Conservation (phyloP, 1,140 invertebrate genomes). For the Subanguina moxae region DNA sequence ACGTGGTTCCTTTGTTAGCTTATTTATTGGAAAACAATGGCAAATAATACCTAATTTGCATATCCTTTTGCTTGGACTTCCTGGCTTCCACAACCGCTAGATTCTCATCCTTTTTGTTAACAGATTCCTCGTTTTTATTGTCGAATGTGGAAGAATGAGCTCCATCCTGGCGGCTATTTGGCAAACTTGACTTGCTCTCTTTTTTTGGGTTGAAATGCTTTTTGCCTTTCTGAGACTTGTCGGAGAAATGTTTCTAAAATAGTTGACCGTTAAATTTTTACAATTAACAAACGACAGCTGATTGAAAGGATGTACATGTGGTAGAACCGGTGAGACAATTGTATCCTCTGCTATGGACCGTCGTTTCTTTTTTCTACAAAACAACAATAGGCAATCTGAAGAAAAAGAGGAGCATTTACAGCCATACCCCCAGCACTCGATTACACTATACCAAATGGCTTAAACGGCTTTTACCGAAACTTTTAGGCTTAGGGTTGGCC, state of each 20-base stretch:
- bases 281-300: too few relatives aligned
- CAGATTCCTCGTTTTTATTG: neutral
- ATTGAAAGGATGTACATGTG: too few relatives aligned
- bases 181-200: neutral
- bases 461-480: too few relatives aligned
- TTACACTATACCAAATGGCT: too few relatives aligned
- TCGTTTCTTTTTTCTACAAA: neutral
- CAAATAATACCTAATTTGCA: neutral
- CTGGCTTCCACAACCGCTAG: neutral
- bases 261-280: neutral
- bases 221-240: neutral
- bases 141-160: neutral
- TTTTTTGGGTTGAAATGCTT: neutral
- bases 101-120: neutral
- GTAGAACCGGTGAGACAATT: too few relatives aligned
- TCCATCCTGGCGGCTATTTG: neutral
- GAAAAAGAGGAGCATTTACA: too few relatives aligned
- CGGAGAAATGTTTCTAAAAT: neutral
- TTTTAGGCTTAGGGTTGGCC: too few relatives aligned
- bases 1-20: too few relatives aligned
- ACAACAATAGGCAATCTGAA: neutral
- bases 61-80: neutral
- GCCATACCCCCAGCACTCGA: too few relatives aligned
- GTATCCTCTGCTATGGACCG: neutral
- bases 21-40: neutral